Evolutionary conservation across 2,113 vertebrate species (phyloP).

Genomic region (Ursus arctos): DNA sequence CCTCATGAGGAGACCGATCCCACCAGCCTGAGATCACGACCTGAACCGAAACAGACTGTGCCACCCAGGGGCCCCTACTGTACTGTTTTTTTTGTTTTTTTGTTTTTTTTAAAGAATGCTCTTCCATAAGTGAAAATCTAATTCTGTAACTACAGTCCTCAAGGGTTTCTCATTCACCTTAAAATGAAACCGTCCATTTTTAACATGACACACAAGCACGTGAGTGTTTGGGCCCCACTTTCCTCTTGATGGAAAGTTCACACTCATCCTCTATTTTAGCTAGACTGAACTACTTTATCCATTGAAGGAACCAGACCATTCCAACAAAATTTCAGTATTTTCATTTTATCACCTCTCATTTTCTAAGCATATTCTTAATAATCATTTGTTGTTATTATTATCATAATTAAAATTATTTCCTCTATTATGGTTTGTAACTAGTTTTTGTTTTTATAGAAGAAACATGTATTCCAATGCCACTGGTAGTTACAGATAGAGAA

Average conservation of each 20-base stretch:
- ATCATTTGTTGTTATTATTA: background rate
- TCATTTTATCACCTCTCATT: background rate
- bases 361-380: background rate
- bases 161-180: background rate
- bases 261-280: accelerated
- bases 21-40: too few species aligned
- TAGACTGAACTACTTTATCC: background rate
- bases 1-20: too few species aligned
- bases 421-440: background rate
- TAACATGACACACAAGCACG: background rate
- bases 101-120: background rate
- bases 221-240: background rate
- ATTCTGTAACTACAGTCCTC: background rate
- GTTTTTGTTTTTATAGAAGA: background rate
- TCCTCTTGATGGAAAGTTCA: background rate
- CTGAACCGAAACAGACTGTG: too few species aligned
- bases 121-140: background rate
- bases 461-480: background rate
- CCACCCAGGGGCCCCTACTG: too few species aligned
- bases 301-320: background rate
- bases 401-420: background rate
- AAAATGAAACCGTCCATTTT: background rate
- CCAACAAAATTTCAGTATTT: background rate
- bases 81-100: background rate
- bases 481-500: background rate